Conservation (phyloP, 2,888 invertebrate genomes). For the Cephus nigrinus region DNA sequence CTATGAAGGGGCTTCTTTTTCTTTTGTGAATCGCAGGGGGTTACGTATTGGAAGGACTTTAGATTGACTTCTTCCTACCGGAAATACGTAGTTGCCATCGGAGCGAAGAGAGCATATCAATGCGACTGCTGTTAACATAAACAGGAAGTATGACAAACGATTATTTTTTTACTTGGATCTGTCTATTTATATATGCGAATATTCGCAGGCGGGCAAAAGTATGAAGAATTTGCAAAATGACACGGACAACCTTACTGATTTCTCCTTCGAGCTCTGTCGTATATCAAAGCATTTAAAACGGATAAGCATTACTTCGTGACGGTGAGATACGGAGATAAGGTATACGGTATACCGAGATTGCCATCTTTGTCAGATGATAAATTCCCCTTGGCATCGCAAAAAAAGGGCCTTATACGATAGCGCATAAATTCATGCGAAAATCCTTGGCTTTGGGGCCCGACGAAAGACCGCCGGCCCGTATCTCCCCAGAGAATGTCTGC, state of each 20-base stretch:
- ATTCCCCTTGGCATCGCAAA: conserved; percentile 6
- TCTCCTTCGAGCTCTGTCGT: background rate
- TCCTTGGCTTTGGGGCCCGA: background rate
- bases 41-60: background rate
- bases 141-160: background rate
- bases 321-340: background rate
- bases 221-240: background rate
- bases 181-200: background rate
- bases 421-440: conserved; percentile 24
- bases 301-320: background rate
- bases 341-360: background rate
- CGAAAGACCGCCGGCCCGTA: background rate
- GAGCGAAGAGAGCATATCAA: background rate
- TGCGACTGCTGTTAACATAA: background rate
- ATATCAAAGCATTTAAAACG: background rate
- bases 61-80: conserved; percentile 13
- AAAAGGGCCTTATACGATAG: background rate
- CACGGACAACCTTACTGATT: background rate
- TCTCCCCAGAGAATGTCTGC: background rate
- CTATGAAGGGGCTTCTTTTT: background rate
- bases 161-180: background rate
- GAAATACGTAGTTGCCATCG: background rate
- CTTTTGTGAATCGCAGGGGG: background rate
- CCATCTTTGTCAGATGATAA: background rate
- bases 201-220: background rate